Evolutionary conservation across 2,797 vertebrate species (phyloP), one percentile per base, ranked within the genome.

Genomic region (Pteropus rufus): DNA sequence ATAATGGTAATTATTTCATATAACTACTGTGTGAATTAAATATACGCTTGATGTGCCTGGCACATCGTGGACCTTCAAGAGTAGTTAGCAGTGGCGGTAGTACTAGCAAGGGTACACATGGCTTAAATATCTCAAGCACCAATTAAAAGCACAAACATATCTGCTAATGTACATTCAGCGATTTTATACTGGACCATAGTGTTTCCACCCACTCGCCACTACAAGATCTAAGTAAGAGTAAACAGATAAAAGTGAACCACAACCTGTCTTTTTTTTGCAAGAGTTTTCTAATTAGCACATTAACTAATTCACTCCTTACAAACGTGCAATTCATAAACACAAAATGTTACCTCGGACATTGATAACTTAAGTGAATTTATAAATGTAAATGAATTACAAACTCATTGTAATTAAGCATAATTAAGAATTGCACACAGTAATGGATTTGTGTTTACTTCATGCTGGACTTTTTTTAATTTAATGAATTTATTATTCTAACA

Each of bases 251-350:
- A 86, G 65, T 44, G 58, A 91, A 39, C 23, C 60, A 69, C 65
- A 85, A 41, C 46, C n/a, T 54, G 4, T 36, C 91, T 89, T 93
- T 85, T 36, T 76, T 94, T 64, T 81, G 52, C 3, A 9, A 58
- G 73, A 76, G 44, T 86, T 73, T 93, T 89, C 86, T 82, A 91
- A 96, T 95, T 95, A 97, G 62, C 92, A 93, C n/a, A 26, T 77
- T 91, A 88, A 92, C 49, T 19, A 91, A 91, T 89, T 97, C 83
- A 89, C 82, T 94, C 56, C 56, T 93, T 87, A 73, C 41, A 87
- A 93, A 95, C 90, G 89, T 93, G 93, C 70, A 94, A 87, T 89
- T 89, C 24, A 46, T 94, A 96, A 95, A 95, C 76, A 93, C 79
- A 94, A 94, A 94, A 62, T 73, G 72, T 73, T 92, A 62, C 65